Conservation (phyloP, 2,113 vertebrate genomes). For the Pseudorectes ferrugineus region DNA sequence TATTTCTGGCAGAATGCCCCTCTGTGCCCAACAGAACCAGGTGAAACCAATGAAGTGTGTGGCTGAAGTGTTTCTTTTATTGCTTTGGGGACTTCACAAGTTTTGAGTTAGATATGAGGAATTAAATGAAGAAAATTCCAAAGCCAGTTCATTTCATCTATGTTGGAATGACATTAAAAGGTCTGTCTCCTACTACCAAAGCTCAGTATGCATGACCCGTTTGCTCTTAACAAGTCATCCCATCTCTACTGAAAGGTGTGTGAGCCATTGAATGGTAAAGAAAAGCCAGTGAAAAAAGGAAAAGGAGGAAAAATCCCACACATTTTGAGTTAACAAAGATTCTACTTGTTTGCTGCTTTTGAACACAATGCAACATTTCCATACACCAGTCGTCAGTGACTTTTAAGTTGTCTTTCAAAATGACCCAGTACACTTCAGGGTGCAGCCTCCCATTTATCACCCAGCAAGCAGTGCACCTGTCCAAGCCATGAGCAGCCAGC, state of each 20-base stretch:
- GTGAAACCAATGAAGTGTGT: background rate
- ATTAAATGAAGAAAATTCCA: background rate
- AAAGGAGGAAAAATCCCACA: background rate
- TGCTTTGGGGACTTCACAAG: background rate
- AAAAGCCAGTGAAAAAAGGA: background rate
- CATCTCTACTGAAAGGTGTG: background rate
- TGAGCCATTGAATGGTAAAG: background rate
- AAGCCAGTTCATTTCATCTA: background rate
- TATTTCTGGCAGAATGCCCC: background rate
- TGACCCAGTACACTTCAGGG: fast-evolving
- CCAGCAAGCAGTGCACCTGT: background rate
- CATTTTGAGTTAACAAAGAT: background rate
- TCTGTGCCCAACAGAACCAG: background rate
- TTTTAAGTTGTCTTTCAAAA: background rate
- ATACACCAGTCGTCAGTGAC: background rate
- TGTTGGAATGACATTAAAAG: background rate
- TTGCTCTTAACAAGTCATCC: background rate
- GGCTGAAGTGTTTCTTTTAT: background rate
- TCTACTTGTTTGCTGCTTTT: background rate
- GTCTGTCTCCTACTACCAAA: background rate
- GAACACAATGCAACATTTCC: background rate
- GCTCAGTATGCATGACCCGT: fast-evolving
- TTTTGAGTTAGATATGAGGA: background rate
- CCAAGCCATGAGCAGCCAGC: background rate
- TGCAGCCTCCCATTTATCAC: fast-evolving